Conservation (phyloP, 2,113 vertebrate genomes). For the Paracyprichromis sp. region DNA sequence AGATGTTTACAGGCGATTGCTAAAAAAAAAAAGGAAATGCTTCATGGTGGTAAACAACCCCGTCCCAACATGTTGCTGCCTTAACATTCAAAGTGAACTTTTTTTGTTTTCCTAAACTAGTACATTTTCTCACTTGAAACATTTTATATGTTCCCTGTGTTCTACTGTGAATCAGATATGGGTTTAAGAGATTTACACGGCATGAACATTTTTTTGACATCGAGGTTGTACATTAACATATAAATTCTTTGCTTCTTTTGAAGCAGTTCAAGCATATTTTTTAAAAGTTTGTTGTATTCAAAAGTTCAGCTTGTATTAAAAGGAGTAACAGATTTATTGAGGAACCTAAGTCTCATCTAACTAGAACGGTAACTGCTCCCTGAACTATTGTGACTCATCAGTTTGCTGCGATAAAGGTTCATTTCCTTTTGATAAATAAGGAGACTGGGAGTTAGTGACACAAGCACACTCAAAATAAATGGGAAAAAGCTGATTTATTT, state of each 20-base stretch:
- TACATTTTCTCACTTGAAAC: not conserved
- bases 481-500: slow-evolving; percentile 56
- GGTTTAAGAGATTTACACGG: not conserved
- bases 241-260: not conserved
- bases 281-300: not conserved
- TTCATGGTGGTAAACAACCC: not conserved
- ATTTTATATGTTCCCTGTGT: not conserved
- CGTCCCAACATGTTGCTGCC: not conserved
- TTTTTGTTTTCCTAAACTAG: not conserved
- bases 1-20: not conserved
- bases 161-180: not conserved
- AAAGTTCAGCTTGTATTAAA: not conserved
- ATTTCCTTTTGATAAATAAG: not conserved
- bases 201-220: not conserved
- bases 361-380: not conserved
- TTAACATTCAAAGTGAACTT: not conserved
- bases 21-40: not conserved
- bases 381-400: not conserved
- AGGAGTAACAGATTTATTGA: not conserved
- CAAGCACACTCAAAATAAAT: not conserved
- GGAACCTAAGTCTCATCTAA: not conserved
- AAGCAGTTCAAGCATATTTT: rapidly evolving
- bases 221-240: rapidly evolving
- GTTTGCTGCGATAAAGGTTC: not conserved
- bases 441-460: not conserved